Percentiles rank a stretch among this genome's conserved stretches.
These are phyloP conservation scores for Lynx canadensis DNA, from an alignment of 2,113 vertebrate genomes.

Conservation along the genomic window DNA sequence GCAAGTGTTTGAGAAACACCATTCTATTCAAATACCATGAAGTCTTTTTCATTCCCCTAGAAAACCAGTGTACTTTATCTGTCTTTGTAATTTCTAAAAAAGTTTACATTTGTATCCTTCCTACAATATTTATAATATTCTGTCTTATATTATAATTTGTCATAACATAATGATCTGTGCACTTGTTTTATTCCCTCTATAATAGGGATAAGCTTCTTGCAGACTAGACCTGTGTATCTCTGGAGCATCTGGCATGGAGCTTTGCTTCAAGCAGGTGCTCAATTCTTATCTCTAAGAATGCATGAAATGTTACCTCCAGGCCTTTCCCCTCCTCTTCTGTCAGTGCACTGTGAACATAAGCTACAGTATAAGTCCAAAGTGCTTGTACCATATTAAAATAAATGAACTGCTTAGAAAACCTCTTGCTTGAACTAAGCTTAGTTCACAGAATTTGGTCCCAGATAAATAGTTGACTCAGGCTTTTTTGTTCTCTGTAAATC, in stretches of 20 bases:
- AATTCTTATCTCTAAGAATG: conserved; percentile 69
- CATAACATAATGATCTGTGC: background rate
- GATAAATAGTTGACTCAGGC: conserved; percentile 79
- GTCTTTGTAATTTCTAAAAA: conserved; percentile 3
- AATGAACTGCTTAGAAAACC: conserved; percentile 79
- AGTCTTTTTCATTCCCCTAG: background rate
- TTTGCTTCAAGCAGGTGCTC: conserved; percentile 54
- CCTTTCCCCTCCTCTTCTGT: conserved; percentile 57
- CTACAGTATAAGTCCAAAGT: conserved; percentile 54
- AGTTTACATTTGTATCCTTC: conserved; percentile 2
- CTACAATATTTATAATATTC: conserved; percentile 28
- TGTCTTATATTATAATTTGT: conserved; percentile 48
- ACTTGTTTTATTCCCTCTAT: background rate
- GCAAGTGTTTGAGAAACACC: background rate
- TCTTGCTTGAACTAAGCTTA: conserved; percentile 82
- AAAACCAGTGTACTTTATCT: background rate
- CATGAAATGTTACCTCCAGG: conserved; percentile 55
- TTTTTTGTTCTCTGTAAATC: conserved; percentile 82
- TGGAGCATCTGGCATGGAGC: background rate
- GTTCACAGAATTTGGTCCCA: conserved; percentile 80
- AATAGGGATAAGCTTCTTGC: background rate
- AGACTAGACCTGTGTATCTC: background rate
- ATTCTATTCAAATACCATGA: conserved; percentile 11
- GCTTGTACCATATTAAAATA: conserved; percentile 80
- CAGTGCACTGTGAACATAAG: conserved; percentile 50